phyloP scores from a whole-genome alignment of 2,888 invertebrate genomes.

The Euphydryas editha region DNA sequence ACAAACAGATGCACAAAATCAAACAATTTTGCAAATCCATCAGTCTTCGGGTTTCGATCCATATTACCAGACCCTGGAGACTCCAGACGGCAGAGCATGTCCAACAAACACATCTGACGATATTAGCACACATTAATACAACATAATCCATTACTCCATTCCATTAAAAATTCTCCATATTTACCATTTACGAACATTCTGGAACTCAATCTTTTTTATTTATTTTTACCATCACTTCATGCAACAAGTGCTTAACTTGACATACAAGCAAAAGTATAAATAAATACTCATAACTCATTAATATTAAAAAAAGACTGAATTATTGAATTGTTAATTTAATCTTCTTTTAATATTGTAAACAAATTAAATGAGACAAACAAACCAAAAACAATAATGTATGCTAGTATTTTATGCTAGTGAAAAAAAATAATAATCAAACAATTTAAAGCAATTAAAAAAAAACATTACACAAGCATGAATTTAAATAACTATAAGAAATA shows the following conservation, averaged over 20 bases:
- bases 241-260: background rate
- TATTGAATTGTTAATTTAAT: background rate
- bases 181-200: slow-evolving; percentile 2
- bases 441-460: background rate
- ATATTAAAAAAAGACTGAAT: background rate
- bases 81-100: slow-evolving; percentile 33
- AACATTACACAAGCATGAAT: slow-evolving; percentile 2
- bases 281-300: background rate
- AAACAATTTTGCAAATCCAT: slow-evolving; percentile 15
- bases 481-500: background rate
- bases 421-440: background rate
- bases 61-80: slow-evolving; percentile 27
- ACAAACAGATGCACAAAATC: slow-evolving; percentile 14
- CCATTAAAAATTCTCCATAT: background rate
- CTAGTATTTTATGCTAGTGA: background rate
- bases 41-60: slow-evolving; percentile 38
- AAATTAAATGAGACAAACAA: background rate
- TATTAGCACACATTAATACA: slow-evolving; percentile 47
- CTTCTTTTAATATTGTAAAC: background rate
- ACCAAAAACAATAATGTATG: background rate
- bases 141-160: slow-evolving; percentile 12
- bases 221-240: background rate
- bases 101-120: slow-evolving; percentile 49
- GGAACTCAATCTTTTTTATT: background rate
- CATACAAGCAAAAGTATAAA: background rate